phyloP scores from a whole-genome alignment of 2,797 vertebrate species.

The Silurus aristotelis region DNA sequence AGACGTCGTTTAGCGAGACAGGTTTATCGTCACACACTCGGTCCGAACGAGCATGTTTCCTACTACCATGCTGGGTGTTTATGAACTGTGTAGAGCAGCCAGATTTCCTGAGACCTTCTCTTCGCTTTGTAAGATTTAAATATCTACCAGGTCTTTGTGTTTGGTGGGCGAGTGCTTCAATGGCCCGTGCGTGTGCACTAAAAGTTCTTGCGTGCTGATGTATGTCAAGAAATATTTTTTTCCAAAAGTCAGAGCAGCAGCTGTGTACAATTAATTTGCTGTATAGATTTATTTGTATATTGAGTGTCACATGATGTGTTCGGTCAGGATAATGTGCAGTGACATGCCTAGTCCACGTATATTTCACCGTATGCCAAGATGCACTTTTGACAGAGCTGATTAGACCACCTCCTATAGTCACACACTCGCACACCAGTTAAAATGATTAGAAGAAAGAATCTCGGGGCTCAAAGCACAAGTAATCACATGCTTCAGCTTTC shows the following conservation, averaged over 20 bases:
- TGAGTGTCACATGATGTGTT: not conserved
- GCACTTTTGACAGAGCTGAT: not conserved
- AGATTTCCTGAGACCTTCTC: not conserved
- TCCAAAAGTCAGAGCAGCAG: not conserved
- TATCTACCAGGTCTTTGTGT: slow-evolving; percentile 15
- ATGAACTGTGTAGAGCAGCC: slow-evolving; percentile 14
- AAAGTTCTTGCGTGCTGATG: not conserved
- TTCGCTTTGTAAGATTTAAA: slow-evolving; percentile 24
- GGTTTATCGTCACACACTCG: slow-evolving; percentile 29
- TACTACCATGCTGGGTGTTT: slow-evolving; percentile 23
- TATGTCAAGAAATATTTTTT: no score
- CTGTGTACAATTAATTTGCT: not conserved
- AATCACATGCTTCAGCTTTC: slow-evolving; percentile 11
- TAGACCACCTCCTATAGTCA: not conserved
- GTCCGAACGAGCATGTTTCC: slow-evolving; percentile 7
- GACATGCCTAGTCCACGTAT: not conserved
- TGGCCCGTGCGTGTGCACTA: not conserved
- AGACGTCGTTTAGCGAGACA: slow-evolving; percentile 30
- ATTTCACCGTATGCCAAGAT: no score
- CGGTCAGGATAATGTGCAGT: not conserved
- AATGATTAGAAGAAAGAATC: not conserved
- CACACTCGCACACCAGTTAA: not conserved
- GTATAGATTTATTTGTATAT: not conserved
- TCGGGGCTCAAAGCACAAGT: not conserved
- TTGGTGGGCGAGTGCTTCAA: not conserved